Conservation (phyloP, 2,797 vertebrate species). For the Sebastes jordani region DNA sequence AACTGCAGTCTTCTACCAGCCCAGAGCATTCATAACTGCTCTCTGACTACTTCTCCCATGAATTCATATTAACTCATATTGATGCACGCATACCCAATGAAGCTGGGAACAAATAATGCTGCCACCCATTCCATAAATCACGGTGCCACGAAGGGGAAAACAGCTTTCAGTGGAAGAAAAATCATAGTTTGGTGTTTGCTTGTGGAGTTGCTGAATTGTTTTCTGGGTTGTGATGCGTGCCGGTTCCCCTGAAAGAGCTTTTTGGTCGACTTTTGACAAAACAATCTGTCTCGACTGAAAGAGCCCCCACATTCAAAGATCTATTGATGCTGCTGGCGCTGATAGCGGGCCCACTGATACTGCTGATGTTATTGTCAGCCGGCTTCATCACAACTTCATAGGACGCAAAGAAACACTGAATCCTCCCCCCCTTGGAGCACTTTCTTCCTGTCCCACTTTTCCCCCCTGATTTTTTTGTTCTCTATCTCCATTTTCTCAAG, state of each 20-base stretch:
- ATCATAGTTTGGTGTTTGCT: constrained; percentile 37
- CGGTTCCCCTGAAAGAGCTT: constrained; percentile 16
- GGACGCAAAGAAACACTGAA: constrained; percentile 28
- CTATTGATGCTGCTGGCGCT: constrained; percentile 20
- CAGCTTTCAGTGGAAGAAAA: constrained; percentile 25
- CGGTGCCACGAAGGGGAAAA: constrained; percentile 40
- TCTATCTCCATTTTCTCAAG: constrained; percentile 34
- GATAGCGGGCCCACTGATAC: constrained; percentile 37
- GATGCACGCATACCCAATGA: constrained; percentile 37
- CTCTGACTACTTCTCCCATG: constrained; percentile 29
- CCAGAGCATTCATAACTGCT: constrained; percentile 27
- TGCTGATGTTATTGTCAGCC: constrained; percentile 51
- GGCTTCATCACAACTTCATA: constrained; percentile 50
- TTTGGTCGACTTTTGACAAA: constrained; percentile 36
- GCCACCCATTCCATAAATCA: constrained; percentile 67
- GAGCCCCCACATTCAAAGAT: constrained; percentile 20
- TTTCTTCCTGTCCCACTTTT: constrained; percentile 53
- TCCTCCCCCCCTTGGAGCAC: constrained; percentile 25
- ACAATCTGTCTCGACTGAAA: constrained; percentile 37
- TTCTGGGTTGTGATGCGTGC: constrained; percentile 16
- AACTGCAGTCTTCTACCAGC: constrained; percentile 1
- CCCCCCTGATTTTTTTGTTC: constrained; percentile 13
- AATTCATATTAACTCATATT: constrained; percentile 48
- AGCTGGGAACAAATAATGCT: constrained; percentile 58
- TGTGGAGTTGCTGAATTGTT: constrained; percentile 27